A percentile compares a stretch with the other conserved stretches of the same genome.
Evolutionary conservation across 2,888 invertebrate species (phyloP).

Genomic region (Drosophila borealis): DNA sequence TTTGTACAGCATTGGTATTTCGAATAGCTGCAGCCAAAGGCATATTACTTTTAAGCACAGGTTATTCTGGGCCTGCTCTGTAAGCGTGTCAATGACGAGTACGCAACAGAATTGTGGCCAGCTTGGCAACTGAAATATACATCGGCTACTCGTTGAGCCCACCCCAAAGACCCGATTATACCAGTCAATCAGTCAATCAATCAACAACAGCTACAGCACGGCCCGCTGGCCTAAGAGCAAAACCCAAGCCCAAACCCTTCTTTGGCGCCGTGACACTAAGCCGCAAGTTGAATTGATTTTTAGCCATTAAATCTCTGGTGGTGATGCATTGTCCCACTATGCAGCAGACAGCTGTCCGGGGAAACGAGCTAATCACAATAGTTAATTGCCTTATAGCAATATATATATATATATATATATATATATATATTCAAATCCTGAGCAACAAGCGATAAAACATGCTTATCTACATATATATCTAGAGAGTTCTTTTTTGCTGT

Average conservation of each 20-base stretch:
- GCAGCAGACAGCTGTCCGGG: background rate
- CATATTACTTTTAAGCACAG: constrained; percentile 41
- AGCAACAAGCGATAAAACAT: background rate
- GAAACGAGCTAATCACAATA: background rate
- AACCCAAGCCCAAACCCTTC: constrained; percentile 2
- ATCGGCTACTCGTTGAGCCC: constrained; percentile 13
- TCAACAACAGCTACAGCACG: constrained; percentile 25
- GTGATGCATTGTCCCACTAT: background rate
- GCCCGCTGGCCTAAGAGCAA: constrained; percentile 16
- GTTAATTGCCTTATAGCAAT: background rate
- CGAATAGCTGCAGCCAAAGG: constrained; percentile 7
- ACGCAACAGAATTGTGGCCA: constrained; percentile 8
- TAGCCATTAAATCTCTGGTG: constrained; percentile 55
- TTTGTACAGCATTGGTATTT: constrained; percentile 12
- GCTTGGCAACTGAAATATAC: constrained; percentile 14
- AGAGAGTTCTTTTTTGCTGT: too few relatives aligned
- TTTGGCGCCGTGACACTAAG: constrained; percentile 38
- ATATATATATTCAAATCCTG: background rate
- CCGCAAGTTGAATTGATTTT: constrained; percentile 66
- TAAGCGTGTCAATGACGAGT: constrained; percentile 37
- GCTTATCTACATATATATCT: background rate
- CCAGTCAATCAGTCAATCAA: constrained; percentile 28
- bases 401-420: constrained; percentile 3
- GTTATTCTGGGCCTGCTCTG: constrained; percentile 13
- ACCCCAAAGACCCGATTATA: constrained; percentile 17